Percentiles rank a stretch among this genome's conserved stretches.
These are phyloP conservation scores for Aspidoscelis tigris DNA, from an alignment of 2,113 vertebrate genomes.

Conservation along the genomic window DNA sequence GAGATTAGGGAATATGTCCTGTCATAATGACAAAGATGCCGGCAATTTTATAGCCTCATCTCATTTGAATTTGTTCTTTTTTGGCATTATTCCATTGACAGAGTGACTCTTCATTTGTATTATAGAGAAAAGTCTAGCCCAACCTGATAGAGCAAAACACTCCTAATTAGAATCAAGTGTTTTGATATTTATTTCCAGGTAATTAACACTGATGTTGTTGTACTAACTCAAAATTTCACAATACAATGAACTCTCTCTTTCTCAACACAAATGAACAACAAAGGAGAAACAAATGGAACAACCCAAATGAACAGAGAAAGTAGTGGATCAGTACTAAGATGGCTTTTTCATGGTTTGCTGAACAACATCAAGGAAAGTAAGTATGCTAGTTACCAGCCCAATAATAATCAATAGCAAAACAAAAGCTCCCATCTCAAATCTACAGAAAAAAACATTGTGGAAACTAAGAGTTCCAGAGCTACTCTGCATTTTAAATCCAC, in stretches of 20 bases:
- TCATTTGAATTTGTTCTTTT: slow-evolving; percentile 31
- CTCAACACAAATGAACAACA: slow-evolving; percentile 66
- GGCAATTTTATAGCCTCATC: not conserved
- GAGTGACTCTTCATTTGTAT: slow-evolving; percentile 50
- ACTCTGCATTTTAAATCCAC: not conserved
- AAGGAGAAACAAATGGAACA: slow-evolving; percentile 31
- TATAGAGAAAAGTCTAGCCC: slow-evolving; percentile 48
- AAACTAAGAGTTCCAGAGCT: not conserved
- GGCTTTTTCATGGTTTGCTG: slow-evolving; percentile 51
- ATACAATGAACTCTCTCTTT: slow-evolving; percentile 43
- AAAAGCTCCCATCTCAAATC: too few species aligned
- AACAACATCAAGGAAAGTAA: slow-evolving; percentile 45
- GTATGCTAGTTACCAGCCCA: not conserved
- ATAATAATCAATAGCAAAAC: slow-evolving; percentile 14
- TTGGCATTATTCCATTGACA: slow-evolving; percentile 16
- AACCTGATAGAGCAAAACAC: slow-evolving; percentile 51
- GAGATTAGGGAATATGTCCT: not conserved
- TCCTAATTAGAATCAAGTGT: slow-evolving; percentile 64
- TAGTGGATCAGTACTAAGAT: slow-evolving; percentile 44
- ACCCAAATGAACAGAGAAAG: slow-evolving; percentile 59
- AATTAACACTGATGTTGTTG: slow-evolving; percentile 67
- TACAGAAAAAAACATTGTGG: too few species aligned
- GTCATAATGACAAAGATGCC: not conserved
- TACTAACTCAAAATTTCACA: slow-evolving; percentile 50
- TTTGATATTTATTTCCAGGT: slow-evolving; percentile 72